Conservation (phyloP, 2,888 invertebrate species). For the Rapana venosa region DNA sequence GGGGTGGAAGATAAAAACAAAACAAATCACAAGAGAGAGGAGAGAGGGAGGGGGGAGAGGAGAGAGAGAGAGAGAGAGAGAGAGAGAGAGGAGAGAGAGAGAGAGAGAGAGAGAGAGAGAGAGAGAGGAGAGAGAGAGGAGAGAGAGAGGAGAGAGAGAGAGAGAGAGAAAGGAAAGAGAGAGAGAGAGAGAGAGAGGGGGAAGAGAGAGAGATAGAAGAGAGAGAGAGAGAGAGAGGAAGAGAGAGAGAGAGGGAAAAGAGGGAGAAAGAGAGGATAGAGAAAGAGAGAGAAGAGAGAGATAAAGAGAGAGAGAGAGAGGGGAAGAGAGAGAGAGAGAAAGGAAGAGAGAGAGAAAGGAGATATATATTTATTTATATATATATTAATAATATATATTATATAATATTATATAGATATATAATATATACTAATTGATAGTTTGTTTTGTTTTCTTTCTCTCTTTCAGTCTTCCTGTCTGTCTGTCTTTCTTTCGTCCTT, state of each 20-base stretch:
- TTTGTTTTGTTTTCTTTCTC: too few relatives aligned
- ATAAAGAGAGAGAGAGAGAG: not conserved
- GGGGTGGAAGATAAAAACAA: too few relatives aligned
- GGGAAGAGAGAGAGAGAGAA: not conserved
- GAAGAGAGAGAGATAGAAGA: too few relatives aligned
- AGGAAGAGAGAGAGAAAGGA: not conserved
- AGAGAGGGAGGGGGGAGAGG: slow-evolving; percentile 15
- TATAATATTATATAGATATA: too few relatives aligned
- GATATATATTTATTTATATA: too few relatives aligned
- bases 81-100: slow-evolving; percentile 16
- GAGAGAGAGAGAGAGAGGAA: slow-evolving; percentile 13
- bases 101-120: not conserved
- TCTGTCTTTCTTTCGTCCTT: too few relatives aligned
- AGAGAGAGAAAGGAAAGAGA: slow-evolving; percentile 16
- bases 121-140: not conserved
- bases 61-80: slow-evolving; percentile 39
- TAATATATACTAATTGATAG: too few relatives aligned
- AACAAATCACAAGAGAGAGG: not conserved
- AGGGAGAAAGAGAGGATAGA: too few relatives aligned
- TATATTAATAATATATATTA: too few relatives aligned
- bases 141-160: slow-evolving; percentile 1
- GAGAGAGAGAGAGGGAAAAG: not conserved
- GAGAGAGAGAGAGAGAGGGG: not conserved
- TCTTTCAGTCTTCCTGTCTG: too few relatives aligned
- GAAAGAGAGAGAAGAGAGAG: too few relatives aligned